These are phyloP conservation scores for Axis porcinus DNA, from an alignment of 2,113 vertebrate species.

Conservation along the genomic window DNA sequence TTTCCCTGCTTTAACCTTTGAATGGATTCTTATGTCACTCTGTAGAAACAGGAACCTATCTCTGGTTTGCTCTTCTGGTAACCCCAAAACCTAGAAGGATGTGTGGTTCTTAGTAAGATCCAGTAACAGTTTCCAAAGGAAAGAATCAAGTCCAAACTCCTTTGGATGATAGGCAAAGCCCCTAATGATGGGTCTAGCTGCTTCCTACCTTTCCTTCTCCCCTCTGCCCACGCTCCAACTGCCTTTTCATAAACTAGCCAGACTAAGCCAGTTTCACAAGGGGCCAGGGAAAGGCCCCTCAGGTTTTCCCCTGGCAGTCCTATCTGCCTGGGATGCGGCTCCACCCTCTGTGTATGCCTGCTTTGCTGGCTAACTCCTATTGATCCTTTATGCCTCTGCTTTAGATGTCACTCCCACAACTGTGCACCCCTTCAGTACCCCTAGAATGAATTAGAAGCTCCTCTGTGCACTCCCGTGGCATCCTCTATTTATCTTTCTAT, in stretches of 20 bases:
- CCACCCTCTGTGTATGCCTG: background rate
- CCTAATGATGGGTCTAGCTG: background rate
- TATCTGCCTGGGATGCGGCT: background rate
- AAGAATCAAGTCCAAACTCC: background rate
- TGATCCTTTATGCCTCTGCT: background rate
- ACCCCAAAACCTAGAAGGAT: background rate
- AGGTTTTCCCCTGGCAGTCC: background rate
- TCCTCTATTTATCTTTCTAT: background rate
- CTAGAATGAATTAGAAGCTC: background rate
- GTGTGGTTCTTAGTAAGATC: background rate
- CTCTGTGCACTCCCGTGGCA: background rate
- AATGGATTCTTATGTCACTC: background rate
- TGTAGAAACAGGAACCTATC: background rate
- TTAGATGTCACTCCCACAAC: background rate
- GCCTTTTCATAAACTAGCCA: background rate
- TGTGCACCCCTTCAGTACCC: fast-evolving
- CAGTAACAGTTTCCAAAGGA: background rate
- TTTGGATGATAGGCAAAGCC: background rate
- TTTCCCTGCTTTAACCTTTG: background rate
- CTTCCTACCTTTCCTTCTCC: background rate
- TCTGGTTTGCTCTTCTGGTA: background rate
- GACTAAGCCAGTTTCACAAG: background rate
- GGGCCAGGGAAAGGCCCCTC: background rate
- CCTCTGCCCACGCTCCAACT: background rate
- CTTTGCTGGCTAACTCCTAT: background rate